A percentile compares a stretch with the other conserved stretches of the same genome.
These are phyloP conservation scores for Tetrapedia diversipes DNA, from an alignment of 2,888 invertebrate species.

Conservation along the genomic window DNA sequence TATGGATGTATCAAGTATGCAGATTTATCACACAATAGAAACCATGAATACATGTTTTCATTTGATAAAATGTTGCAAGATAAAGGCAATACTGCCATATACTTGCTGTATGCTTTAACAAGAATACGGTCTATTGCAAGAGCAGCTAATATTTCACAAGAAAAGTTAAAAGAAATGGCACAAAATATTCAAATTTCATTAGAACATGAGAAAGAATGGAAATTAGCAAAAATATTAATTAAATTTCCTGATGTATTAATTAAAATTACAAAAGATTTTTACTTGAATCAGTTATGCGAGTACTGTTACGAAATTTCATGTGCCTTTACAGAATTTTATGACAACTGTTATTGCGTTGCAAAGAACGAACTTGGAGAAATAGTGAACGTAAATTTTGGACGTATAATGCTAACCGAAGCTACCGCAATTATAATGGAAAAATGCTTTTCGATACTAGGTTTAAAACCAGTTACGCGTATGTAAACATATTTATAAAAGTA, in stretches of 20 bases:
- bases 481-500: slow-evolving; percentile 82
- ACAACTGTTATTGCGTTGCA: slow-evolving; percentile 98
- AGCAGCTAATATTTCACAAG: slow-evolving; percentile 88
- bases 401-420: slow-evolving; percentile 96
- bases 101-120: slow-evolving; percentile 96
- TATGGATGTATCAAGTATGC: slow-evolving; percentile 99
- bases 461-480: slow-evolving; percentile 96
- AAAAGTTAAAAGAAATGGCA: slow-evolving; percentile 86
- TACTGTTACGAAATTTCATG: slow-evolving; percentile 97
- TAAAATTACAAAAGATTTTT: slow-evolving; percentile 92
- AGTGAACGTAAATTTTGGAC: slow-evolving; percentile 91
- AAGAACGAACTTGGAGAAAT: slow-evolving; percentile 93
- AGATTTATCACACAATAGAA: slow-evolving; percentile 96
- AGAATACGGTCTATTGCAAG: slow-evolving; percentile 96
- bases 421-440: slow-evolving; percentile 94
- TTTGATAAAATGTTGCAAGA: slow-evolving; percentile 99
- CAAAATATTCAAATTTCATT: slow-evolving; percentile 87
- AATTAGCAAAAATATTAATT: slow-evolving; percentile 93
- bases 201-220: slow-evolving; percentile 96
- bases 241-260: slow-evolving; percentile 94
- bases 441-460: slow-evolving; percentile 95
- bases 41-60: slow-evolving; percentile 98
- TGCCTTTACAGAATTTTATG: slow-evolving; percentile 98
- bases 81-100: slow-evolving; percentile 99
- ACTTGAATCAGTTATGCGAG: slow-evolving; percentile 95